Evolutionary conservation across 2,888 invertebrate genomes (phyloP).

Genomic region (Leptopilina drosophilae): DNA sequence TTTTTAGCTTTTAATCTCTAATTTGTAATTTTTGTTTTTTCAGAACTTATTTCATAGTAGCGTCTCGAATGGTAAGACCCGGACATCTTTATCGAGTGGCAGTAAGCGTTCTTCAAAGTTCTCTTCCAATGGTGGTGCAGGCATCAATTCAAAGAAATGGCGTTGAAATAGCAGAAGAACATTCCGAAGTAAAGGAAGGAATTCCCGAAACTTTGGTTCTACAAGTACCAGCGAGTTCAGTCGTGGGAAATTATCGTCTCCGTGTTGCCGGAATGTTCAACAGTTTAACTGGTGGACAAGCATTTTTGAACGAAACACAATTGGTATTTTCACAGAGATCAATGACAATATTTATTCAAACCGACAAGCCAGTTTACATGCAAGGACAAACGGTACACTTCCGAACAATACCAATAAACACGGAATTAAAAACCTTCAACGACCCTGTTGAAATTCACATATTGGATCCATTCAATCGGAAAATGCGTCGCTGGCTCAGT

Average conservation of each 20-base stretch:
- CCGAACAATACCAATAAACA: conserved; percentile 94
- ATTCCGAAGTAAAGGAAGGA: conserved; percentile 89
- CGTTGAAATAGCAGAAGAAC: conserved; percentile 91
- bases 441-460: conserved; percentile 95
- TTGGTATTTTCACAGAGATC: conserved; percentile 92
- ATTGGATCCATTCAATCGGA: conserved; percentile 91
- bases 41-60: conserved; percentile 95
- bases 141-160: conserved; percentile 94
- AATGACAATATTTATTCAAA: conserved; percentile 96
- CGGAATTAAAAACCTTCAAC: conserved; percentile 93
- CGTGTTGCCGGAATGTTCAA: conserved; percentile 89
- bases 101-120: conserved; percentile 88
- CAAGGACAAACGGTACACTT: conserved; percentile 91
- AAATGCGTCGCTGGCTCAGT: conserved; percentile 95
- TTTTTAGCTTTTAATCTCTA: too few relatives aligned
- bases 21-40: conserved; percentile 60
- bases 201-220: conserved; percentile 94
- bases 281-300: conserved; percentile 89
- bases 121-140: conserved; percentile 88
- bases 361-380: conserved; percentile 96
- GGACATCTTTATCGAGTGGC: conserved; percentile 93
- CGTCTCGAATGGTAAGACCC: conserved; percentile 93
- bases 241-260: conserved; percentile 89
- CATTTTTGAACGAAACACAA: conserved; percentile 92
- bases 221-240: conserved; percentile 91